phyloP scores from a whole-genome alignment of 2,797 vertebrate genomes.

The Acridotheres tristis region DNA sequence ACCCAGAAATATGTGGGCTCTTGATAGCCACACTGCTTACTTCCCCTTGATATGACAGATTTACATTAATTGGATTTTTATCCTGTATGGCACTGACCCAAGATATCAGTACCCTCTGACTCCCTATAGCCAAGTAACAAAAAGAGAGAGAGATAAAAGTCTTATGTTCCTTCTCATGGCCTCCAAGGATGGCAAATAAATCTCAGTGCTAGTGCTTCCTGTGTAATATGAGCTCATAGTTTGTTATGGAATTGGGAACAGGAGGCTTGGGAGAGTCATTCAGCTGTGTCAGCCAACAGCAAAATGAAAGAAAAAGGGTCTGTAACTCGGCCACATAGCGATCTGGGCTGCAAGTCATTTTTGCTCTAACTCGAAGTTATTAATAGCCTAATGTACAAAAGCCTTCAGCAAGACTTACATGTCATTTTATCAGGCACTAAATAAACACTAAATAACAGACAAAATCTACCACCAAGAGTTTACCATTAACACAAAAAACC shows the following conservation, averaged over 20 bases:
- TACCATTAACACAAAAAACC: not conserved
- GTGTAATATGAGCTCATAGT: not conserved
- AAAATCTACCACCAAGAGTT: not conserved
- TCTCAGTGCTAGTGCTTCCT: not conserved
- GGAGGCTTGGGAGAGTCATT: not conserved
- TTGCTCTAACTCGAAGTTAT: not conserved
- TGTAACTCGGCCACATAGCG: not conserved
- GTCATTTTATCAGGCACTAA: not conserved
- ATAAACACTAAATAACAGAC: constrained; percentile 17
- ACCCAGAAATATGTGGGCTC: not conserved
- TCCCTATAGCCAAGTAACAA: not conserved
- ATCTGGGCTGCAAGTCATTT: constrained; percentile 7
- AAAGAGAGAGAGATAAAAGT: constrained; percentile 7
- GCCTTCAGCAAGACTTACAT: not conserved
- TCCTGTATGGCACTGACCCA: not conserved
- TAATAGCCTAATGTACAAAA: constrained; percentile 25
- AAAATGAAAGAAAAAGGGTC: constrained; percentile 2
- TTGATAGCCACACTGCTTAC: not conserved
- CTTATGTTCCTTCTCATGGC: constrained; percentile 17
- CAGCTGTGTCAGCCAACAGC: not conserved
- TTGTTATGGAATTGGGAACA: not conserved
- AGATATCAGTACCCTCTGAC: not conserved
- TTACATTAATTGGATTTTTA: constrained; percentile 47
- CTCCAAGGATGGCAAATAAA: constrained; percentile 33
- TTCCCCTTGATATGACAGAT: not conserved